Conservation (phyloP, 2,113 vertebrate species). For the Odocoileus hemionus region DNA sequence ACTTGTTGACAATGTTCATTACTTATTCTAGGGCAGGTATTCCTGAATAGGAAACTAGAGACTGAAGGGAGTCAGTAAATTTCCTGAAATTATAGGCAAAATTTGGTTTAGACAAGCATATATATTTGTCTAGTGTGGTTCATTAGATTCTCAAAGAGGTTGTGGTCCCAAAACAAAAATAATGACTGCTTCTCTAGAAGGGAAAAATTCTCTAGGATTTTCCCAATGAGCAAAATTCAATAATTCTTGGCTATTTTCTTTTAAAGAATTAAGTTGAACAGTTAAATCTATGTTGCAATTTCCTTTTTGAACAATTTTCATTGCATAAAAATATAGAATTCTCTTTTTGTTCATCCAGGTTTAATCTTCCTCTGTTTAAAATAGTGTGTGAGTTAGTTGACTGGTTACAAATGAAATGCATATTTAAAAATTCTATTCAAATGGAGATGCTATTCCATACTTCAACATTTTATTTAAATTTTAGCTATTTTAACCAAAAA, state of each 20-base stretch:
- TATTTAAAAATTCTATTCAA: neutral
- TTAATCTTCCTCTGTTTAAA: neutral
- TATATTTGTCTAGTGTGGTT: neutral
- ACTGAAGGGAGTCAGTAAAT: neutral
- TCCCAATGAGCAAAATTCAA: neutral
- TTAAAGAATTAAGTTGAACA: neutral
- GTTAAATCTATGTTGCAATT: neutral
- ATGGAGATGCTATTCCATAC: neutral
- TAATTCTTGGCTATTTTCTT: neutral
- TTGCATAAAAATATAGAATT: neutral
- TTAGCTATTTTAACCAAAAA: neutral
- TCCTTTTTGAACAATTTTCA: neutral
- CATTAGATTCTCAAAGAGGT: neutral
- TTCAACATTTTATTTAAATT: constrained; percentile 9
- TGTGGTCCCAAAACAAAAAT: neutral
- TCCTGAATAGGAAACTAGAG: neutral
- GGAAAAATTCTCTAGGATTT: constrained; percentile 19
- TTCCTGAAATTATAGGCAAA: neutral
- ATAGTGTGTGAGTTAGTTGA: neutral
- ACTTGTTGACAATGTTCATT: neutral
- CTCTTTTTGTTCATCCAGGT: neutral
- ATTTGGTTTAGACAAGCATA: neutral
- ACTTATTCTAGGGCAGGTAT: neutral
- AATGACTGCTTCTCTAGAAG: neutral
- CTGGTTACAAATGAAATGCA: neutral